A percentile compares a stretch with the other conserved stretches of the same genome.
Evolutionary conservation across 2,888 invertebrate genomes (phyloP).

Genomic region (Andrena minutula): DNA sequence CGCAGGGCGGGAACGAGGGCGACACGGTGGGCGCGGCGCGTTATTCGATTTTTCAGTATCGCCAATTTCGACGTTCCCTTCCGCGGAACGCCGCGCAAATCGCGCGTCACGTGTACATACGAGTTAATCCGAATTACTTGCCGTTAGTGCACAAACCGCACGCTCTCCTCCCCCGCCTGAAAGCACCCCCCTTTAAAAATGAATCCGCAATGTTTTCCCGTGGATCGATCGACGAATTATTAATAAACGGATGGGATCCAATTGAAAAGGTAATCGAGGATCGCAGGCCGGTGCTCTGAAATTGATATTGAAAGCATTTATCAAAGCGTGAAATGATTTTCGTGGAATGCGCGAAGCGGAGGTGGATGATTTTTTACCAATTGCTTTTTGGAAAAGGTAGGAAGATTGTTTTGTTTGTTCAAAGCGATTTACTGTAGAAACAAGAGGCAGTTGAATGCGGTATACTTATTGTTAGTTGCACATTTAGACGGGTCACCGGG

Average conservation of each 20-base stretch:
- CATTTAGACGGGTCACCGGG: background rate
- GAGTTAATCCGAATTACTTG: conserved; percentile 54
- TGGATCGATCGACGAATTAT: conserved; percentile 17
- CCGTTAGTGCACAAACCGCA: conserved; percentile 23
- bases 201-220: background rate
- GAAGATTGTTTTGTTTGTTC: background rate
- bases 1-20: conserved; percentile 20
- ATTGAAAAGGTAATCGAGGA: conserved; percentile 39
- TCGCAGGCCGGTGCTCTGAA: background rate
- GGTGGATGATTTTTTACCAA: background rate
- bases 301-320: background rate
- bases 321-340: background rate
- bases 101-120: conserved; percentile 31
- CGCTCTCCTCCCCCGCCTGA: background rate
- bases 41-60: conserved; percentile 63
- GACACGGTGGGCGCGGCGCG: background rate
- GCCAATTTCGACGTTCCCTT: conserved; percentile 33
- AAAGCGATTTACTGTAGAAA: no score
- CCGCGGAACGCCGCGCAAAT: conserved; percentile 26
- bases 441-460: background rate
- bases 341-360: background rate
- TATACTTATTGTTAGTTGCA: background rate
- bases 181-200: conserved; percentile 1
- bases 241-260: conserved; percentile 8
- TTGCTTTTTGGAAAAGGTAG: background rate